Percentiles rank a stretch among this genome's conserved stretches.
phyloP scores from a whole-genome alignment of 2,797 vertebrate genomes.

The Alexandromys oeconomus region DNA sequence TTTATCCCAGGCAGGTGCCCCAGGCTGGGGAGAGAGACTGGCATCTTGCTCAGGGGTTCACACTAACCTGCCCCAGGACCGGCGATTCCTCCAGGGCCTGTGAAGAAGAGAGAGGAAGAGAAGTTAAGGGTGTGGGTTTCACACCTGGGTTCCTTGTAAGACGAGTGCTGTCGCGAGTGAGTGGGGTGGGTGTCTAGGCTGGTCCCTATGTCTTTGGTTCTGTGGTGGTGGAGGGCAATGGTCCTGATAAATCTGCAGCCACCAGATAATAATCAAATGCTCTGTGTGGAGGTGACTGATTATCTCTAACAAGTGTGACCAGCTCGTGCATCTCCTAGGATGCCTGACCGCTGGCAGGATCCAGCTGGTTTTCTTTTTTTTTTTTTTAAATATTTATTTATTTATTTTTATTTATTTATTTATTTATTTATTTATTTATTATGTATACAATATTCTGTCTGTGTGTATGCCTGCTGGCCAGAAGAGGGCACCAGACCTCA shows the following conservation, averaged over 20 bases:
- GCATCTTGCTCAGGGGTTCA: not conserved
- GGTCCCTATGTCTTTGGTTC: not conserved
- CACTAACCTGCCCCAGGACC: slow-evolving; percentile 73
- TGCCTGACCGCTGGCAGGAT: not conserved
- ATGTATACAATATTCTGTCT: no score
- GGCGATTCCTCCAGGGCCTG: slow-evolving; percentile 63
- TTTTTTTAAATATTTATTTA: no score
- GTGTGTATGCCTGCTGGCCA: no score
- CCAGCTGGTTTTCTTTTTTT: not conserved
- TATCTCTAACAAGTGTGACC: not conserved
- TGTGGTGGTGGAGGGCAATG: not conserved
- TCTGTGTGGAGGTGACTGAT: not conserved
- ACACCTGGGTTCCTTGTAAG: not conserved
- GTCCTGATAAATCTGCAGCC: not conserved
- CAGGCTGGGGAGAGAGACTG: not conserved
- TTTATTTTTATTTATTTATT: no score
- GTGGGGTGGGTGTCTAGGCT: not conserved
- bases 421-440: no score
- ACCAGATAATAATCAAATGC: not conserved
- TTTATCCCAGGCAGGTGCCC: not conserved
- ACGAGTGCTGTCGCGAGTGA: accelerated
- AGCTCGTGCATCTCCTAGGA: not conserved
- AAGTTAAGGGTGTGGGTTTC: not conserved
- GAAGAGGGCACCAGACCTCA: no score
- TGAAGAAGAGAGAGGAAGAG: not conserved